Evolutionary conservation across 1,140 invertebrate species (phyloP).

Genomic region (Brachionus sp.): DNA sequence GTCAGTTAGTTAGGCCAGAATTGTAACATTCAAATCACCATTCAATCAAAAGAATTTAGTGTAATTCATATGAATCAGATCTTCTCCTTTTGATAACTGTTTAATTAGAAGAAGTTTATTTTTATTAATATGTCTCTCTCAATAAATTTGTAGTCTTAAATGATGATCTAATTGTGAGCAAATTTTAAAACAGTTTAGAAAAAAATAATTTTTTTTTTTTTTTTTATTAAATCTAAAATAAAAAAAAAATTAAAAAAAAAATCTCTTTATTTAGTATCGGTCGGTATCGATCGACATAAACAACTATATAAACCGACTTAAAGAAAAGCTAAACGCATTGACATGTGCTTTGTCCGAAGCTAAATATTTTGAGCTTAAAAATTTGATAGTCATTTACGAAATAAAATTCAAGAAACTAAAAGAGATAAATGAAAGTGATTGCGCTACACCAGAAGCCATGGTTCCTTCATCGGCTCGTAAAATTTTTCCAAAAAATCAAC

Average conservation of each 20-base stretch:
- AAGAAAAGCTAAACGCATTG: background rate
- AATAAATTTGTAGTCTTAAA: no score
- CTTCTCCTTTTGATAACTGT: no score
- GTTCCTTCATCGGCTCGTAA: background rate
- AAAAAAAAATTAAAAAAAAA: no score
- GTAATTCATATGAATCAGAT: no score
- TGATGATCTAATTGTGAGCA: no score
- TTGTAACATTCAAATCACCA: no score
- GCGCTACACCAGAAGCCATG: background rate
- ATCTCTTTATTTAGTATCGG: background rate
- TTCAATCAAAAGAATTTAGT: no score
- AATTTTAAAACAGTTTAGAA: no score
- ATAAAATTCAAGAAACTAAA: background rate
- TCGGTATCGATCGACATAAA: slow-evolving; percentile 10
- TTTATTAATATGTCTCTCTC: no score
- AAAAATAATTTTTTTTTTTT: no score
- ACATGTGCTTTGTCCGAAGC: background rate
- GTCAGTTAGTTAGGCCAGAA: no score
- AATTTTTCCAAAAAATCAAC: background rate
- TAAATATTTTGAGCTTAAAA: slow-evolving; percentile 15
- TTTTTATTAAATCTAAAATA: background rate
- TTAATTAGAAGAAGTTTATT: no score
- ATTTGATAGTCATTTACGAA: slow-evolving; percentile 2
- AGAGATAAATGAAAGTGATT: background rate
- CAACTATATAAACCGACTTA: background rate